Base-by-base conservation (phyloP, 1,140 invertebrate genomes). In the Alviniconcha marisindica region DNA sequence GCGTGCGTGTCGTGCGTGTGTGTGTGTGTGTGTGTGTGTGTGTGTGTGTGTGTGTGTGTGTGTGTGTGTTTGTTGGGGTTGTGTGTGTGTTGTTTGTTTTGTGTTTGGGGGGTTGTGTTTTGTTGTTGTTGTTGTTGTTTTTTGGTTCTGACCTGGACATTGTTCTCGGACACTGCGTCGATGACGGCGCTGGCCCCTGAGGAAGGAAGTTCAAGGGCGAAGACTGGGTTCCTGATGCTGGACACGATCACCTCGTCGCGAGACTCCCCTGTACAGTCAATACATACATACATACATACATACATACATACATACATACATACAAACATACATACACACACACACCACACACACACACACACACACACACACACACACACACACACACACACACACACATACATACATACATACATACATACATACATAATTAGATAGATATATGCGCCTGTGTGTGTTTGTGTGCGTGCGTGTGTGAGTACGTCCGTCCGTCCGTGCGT, bases 321-420 rank as follows among this genome's bases (percentile, higher is more conserved):
- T 14, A 60, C n/a, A 28, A 24, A 69, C 33, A 36, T 33, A 69
- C 31, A 36, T 14, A 69, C 63, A 36, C 28, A 69, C 1, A 0
- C 63, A 14, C 33, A 0, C 63, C 24, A 24, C 0, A 10, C 10
- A 10, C 69, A 40, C 38, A 5, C 38, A 18, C 38, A 66, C 69
- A 15, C 69, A 71, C 69, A 40, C 69, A 71, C 69, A 71, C 69
- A 71, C 69, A 71, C 69, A 71, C 69, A 71, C 69, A 71, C 69
- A 71, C 69, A 40, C 63, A 69, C 63, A 69, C 63, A 69, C 63
- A 69, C 63, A 69, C 5, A 69, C 4, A 69, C 63, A 69, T 31
- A 69, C 63, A 69, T 31, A 69, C 63, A 69, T 31, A 69, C 63
- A 69, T 31, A 69, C 63, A 69, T 31, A 69, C 63, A 36, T 28